Evolutionary conservation across 2,888 invertebrate species (phyloP), one percentile per base, ranked within the genome.

Genomic region (Ernsta delagoae): DNA sequence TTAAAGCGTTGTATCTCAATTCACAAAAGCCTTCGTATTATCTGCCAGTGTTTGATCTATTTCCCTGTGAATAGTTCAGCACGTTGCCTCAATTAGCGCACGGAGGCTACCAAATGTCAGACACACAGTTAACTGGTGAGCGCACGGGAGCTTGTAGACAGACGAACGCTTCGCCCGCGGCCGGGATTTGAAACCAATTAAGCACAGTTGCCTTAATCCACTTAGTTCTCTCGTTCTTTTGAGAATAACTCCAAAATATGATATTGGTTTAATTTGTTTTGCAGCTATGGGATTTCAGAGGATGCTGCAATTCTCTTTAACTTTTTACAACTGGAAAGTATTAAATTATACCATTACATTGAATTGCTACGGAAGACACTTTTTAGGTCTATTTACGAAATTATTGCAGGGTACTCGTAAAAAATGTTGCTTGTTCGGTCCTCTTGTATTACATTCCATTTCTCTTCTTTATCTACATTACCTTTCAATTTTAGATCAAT

Each of bases 161-260:
- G 41, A 41, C 39, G 59, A 24, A 24, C 53, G 16, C 9, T 43
- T 64, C 31, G 53, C 60, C 60, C 34, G 57, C 11, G 66, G 66
- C 53, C 4, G 43, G 50, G 60, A 60, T 66, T 54, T 41, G 43
- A 43, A 66, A 54, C 60, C 59, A 66, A 66, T 66, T 60, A 66
- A 66, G 66, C 59, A 54, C 59, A 53, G 48, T 11, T 54, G 59
- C 34, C 59, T 66, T 53, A 53, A 59, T 66, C 53, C 66, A n/a
- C 56, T 56, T 61, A 56, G 45, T 45, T 61, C 1, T 4, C 9
- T 16, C 54, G 43, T 50, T 60, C 50, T 54, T 67, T 67, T 36
- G 16, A 54, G 53, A 56, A 48, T 48, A n/a, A n/a, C n/a, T 56
- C 54, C 45, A 36, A 36, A 34, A 60, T 60, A 9, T 9, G 8